Conservation (phyloP, 2,888 invertebrate genomes). For the Teinopalpus imperialis region DNA sequence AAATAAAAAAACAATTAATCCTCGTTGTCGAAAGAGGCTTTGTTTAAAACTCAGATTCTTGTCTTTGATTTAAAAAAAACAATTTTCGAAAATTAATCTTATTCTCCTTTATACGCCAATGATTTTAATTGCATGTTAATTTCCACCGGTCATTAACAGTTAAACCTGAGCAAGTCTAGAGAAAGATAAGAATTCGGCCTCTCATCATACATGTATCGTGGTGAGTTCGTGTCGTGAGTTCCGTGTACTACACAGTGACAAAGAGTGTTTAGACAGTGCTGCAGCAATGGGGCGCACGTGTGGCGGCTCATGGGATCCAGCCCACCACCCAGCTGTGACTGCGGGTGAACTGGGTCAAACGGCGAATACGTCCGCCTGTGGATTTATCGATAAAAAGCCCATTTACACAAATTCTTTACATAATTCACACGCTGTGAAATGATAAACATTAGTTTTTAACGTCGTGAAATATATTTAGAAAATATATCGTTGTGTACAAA, state of each 20-base stretch:
- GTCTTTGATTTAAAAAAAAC: too few species aligned
- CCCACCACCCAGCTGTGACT: slow-evolving; percentile 91
- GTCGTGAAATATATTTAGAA: too few species aligned
- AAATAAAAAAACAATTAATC: too few species aligned
- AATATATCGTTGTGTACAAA: too few species aligned
- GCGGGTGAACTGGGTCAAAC: slow-evolving; percentile 88
- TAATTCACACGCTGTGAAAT: too few species aligned
- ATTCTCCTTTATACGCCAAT: too few species aligned
- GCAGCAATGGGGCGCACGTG: slow-evolving; percentile 30
- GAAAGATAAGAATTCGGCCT: not conserved
- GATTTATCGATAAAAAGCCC: not conserved
- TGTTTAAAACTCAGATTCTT: too few species aligned
- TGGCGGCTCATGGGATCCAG: slow-evolving; percentile 71
- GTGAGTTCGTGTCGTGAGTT: slow-evolving; percentile 10
- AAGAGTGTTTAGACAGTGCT: slow-evolving; percentile 36
- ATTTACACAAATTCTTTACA: too few species aligned
- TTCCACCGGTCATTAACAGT: not conserved
- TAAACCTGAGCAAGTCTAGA: not conserved
- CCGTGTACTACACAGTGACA: slow-evolving; percentile 42
- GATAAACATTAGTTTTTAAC: too few species aligned
- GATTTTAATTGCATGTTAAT: too few species aligned
- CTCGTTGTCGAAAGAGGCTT: too few species aligned
- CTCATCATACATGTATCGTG: slow-evolving; percentile 3
- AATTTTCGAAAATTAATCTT: too few species aligned
- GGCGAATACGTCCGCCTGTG: slow-evolving; percentile 87